Percentiles rank a stretch among this genome's conserved stretches.
phyloP scores from a whole-genome alignment of 2,888 invertebrate genomes.

The Petrolisthes manimaculis region DNA sequence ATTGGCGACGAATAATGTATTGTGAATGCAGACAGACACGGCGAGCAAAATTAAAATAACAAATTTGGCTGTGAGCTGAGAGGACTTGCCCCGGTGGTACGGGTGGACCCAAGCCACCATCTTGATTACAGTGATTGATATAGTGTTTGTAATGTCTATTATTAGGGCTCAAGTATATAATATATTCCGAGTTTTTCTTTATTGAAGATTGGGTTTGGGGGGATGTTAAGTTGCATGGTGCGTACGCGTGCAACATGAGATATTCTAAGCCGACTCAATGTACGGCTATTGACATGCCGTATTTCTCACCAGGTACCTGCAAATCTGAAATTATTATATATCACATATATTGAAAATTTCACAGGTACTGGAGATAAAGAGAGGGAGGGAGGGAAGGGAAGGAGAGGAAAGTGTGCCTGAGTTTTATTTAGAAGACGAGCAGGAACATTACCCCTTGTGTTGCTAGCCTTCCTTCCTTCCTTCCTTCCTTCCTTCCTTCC shows the following conservation, averaged over 20 bases:
- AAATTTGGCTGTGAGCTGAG: constrained; percentile 16
- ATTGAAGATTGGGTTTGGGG: constrained; percentile 34
- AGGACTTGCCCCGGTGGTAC: background rate
- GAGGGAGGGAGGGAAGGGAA: too few relatives aligned
- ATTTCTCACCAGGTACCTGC: constrained; percentile 15
- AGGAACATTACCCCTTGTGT: too few relatives aligned
- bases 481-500: too few relatives aligned
- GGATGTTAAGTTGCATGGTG: constrained; percentile 13
- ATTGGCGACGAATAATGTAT: constrained; percentile 32
- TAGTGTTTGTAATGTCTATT: constrained; percentile 45
- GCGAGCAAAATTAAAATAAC: constrained; percentile 30
- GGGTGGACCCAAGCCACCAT: constrained; percentile 19
- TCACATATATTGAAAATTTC: background rate
- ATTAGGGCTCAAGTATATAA: constrained; percentile 36
- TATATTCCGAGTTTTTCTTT: constrained; percentile 36
- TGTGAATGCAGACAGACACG: constrained; percentile 28
- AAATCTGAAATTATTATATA: constrained; percentile 18
- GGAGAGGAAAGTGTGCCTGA: too few relatives aligned
- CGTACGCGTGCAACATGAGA: constrained; percentile 16
- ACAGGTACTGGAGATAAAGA: too few relatives aligned
- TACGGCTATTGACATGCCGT: constrained; percentile 29
- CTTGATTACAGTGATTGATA: constrained; percentile 49
- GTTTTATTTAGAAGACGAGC: too few relatives aligned
- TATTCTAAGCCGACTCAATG: constrained; percentile 24
- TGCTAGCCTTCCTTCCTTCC: too few relatives aligned